phyloP scores from a whole-genome alignment of 2,888 invertebrate genomes.

The Norana najaformis region DNA sequence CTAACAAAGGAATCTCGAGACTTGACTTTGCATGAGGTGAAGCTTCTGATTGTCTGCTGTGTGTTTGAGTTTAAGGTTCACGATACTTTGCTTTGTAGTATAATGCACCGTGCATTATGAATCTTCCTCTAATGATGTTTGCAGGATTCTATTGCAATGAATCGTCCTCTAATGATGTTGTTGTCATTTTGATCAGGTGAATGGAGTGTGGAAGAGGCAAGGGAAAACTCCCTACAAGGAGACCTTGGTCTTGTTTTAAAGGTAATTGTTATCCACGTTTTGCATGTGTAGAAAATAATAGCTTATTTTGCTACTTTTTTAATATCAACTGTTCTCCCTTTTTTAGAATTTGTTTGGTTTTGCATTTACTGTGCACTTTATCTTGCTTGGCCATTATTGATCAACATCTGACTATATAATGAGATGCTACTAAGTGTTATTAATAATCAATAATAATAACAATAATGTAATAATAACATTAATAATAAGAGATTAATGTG shows the following conservation, averaged over 20 bases:
- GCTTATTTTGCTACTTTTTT: too few relatives aligned
- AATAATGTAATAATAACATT: too few relatives aligned
- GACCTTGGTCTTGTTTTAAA: constrained; percentile 89
- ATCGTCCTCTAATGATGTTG: background rate
- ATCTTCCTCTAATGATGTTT: background rate
- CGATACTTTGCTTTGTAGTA: too few relatives aligned
- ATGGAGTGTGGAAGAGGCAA: constrained; percentile 73
- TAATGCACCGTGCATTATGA: too few relatives aligned
- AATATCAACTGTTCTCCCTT: too few relatives aligned
- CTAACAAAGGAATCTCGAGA: too few relatives aligned
- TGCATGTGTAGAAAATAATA: background rate
- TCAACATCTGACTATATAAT: background rate
- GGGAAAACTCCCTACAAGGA: constrained; percentile 76
- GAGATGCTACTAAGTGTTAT: background rate
- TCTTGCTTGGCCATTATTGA: background rate
- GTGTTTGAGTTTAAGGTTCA: background rate
- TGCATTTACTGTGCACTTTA: background rate
- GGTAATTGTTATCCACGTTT: constrained; percentile 48
- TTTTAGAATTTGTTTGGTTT: background rate
- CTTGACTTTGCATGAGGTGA: too few relatives aligned
- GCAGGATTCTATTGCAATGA: background rate
- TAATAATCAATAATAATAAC: too few relatives aligned
- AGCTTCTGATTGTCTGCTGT: background rate
- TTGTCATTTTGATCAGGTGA: constrained; percentile 67
- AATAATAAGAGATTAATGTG: too few relatives aligned